Percentiles rank a stretch among this genome's conserved stretches.
Conservation (phyloP, 2,888 invertebrate species). For the Platycheirus rosarum region DNA sequence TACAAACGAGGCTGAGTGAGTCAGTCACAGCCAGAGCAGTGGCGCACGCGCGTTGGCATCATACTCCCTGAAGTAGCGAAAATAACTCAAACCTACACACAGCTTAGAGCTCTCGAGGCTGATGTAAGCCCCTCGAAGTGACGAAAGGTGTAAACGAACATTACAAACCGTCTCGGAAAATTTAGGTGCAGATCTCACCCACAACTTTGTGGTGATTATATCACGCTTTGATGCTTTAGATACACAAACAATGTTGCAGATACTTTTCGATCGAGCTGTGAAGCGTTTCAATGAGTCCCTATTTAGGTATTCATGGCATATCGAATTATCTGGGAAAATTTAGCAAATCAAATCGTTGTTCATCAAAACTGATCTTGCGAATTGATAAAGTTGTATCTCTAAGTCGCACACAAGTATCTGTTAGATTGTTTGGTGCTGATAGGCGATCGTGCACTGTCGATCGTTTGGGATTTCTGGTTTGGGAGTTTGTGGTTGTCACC, state of each 20-base stretch:
- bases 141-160: conserved; percentile 51
- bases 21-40: conserved; percentile 46
- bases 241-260: conserved; percentile 28
- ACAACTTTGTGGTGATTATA: conserved; percentile 61
- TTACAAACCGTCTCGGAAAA: conserved; percentile 41
- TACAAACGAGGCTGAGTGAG: conserved; percentile 12
- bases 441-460: conserved; percentile 21
- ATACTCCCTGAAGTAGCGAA: conserved; percentile 45
- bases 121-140: conserved; percentile 66
- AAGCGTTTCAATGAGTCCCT: background rate
- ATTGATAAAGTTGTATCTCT: conserved; percentile 51
- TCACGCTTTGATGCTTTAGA: conserved; percentile 49
- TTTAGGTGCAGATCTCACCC: conserved; percentile 63
- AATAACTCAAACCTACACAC: conserved; percentile 63
- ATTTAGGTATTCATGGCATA: conserved; percentile 60
- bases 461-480: conserved; percentile 59
- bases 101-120: conserved; percentile 20
- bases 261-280: conserved; percentile 15
- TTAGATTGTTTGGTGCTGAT: conserved; percentile 16
- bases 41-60: conserved; percentile 35
- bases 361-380: conserved; percentile 55
- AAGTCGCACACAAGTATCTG: conserved; percentile 12
- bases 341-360: conserved; percentile 64
- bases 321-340: conserved; percentile 43
- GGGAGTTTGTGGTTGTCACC: conserved; percentile 40